Conservation (phyloP, 2,113 vertebrate genomes). For the Semicossyphus pulcher region DNA sequence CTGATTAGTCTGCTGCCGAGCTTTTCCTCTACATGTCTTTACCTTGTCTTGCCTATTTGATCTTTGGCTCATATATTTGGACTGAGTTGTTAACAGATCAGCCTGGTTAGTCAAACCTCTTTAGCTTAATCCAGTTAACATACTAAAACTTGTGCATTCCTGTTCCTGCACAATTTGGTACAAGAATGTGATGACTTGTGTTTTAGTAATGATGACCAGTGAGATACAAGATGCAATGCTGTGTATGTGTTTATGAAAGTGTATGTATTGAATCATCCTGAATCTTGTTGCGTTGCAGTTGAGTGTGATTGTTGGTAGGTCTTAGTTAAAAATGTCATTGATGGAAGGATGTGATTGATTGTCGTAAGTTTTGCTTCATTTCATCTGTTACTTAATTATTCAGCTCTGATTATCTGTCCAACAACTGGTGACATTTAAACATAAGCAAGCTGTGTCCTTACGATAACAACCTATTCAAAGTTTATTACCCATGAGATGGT, state of each 20-base stretch:
- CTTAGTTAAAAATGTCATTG: neutral
- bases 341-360: neutral
- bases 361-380: neutral
- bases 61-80: constrained; percentile 71
- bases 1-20: constrained; percentile 82
- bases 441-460: neutral
- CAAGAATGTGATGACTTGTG: constrained; percentile 7
- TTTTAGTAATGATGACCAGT: neutral
- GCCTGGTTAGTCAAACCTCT: constrained; percentile 31
- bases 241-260: too few species aligned
- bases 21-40: constrained; percentile 75
- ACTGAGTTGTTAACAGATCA: constrained; percentile 65
- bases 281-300: too few species aligned
- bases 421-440: constrained; percentile 5
- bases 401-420: neutral
- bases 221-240: too few species aligned
- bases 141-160: neutral
- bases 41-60: constrained; percentile 72
- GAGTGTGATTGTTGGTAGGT: too few species aligned
- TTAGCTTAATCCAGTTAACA: constrained; percentile 18
- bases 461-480: constrained; percentile 15
- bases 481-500: constrained; percentile 21
- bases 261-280: too few species aligned
- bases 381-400: too few species aligned
- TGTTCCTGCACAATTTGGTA: neutral